phyloP scores from a whole-genome alignment of 2,113 vertebrate species.

The Thamnaconus septentrionalis region DNA sequence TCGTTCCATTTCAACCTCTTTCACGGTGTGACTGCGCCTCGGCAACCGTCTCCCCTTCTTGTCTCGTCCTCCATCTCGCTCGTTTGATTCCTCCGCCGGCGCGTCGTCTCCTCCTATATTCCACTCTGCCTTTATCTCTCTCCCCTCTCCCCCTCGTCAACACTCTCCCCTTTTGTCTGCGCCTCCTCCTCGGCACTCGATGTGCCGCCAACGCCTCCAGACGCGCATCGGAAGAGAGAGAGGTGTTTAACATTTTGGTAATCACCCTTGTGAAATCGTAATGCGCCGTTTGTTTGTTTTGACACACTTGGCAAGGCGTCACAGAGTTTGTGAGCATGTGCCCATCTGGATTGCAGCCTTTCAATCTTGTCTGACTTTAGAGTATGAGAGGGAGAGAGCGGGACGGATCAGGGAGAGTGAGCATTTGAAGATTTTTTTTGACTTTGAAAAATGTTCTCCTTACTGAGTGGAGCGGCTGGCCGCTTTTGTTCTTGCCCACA shows the following conservation, averaged over 20 bases:
- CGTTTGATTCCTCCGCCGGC: no score
- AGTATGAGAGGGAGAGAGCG: background rate
- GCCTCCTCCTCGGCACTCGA: constrained; percentile 23
- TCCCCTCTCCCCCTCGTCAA: background rate
- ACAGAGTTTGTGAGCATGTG: constrained; percentile 39
- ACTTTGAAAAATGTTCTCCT: background rate
- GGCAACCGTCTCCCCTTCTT: no score
- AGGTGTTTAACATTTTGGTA: constrained; percentile 51
- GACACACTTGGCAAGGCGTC: constrained; percentile 60
- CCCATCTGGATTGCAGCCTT: constrained; percentile 45
- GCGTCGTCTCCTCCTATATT: background rate
- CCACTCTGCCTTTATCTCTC: background rate
- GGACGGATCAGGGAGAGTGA: no score
- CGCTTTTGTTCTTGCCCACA: no score
- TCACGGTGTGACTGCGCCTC: no score
- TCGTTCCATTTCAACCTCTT: no score
- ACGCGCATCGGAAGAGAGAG: constrained; percentile 34
- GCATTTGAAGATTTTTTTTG: background rate
- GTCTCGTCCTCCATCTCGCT: no score
- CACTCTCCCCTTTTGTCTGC: constrained; percentile 1
- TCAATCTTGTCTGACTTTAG: constrained; percentile 13
- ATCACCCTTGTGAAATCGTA: constrained; percentile 41
- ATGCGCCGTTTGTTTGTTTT: constrained; percentile 50
- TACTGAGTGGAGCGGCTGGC: no score
- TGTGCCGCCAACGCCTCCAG: constrained; percentile 42